Base-by-base conservation (phyloP, 2,888 invertebrate species). In the Limenitis camilla region DNA sequence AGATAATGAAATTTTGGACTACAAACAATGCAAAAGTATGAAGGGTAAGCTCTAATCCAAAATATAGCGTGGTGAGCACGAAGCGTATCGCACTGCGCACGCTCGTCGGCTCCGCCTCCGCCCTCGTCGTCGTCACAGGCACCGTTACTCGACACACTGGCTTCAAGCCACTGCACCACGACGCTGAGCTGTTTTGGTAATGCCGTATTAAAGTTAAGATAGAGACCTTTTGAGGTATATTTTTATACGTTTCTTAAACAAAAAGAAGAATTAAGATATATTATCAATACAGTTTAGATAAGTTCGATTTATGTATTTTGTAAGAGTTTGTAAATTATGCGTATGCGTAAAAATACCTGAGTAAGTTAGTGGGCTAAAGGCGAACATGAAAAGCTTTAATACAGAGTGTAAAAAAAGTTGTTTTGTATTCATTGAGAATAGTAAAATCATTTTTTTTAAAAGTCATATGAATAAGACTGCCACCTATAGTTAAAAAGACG, bases 101-200 rank as follows among this genome's bases (percentile, higher is more conserved):
- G 29, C 36, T 45, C 5, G 28, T 35, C 38, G 29, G 31, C 27
- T 66, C 40, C 44, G 40, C 33, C 38, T 19, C 19, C 67, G 41
- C 46, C 36, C 29, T 40, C 44, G 40, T 32, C 38, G 62, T 62
- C 69, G 70, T 72, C 72, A 70, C 76, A 49, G 51, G 58, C 74
- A 68, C 85, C 85, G 85, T 83, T 84, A 85, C 52, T 60, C 68
- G 84, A 78, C 85, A 83, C 72, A 84, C 73, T 81, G 55, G 46
- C 54, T 52, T 35, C 42, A 28, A 40, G 55, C 56, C 46, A 31
- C 36, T 19, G 19, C 19, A 19, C 19, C 19, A 19, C 19, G 19
- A 19, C 41, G 39, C n/a, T 44, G 29, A 28, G 44, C 44, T 30
- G 44, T 51, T 51, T 51, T 51, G 44, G 40, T 45, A 40, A 35